phyloP scores from a whole-genome alignment of 2,888 invertebrate species.

The Drosophila meridiana region DNA sequence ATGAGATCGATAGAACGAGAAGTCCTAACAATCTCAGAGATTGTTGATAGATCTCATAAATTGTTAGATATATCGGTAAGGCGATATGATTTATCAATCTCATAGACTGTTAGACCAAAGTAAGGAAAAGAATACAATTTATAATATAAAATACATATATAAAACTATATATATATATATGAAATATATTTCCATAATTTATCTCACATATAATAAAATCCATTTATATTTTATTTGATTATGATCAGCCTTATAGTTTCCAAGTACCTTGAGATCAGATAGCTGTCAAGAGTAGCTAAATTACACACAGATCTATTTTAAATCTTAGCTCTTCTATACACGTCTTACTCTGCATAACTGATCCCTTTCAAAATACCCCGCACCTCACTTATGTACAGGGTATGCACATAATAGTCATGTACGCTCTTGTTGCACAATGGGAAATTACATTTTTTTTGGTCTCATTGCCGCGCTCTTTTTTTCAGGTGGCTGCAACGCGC shows the following conservation, averaged over 20 bases:
- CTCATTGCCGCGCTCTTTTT: conserved; percentile 17
- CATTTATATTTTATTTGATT: background rate
- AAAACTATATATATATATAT: background rate
- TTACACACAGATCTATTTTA: background rate
- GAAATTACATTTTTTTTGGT: conserved; percentile 43
- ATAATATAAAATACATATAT: too few species aligned
- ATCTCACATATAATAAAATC: too few species aligned
- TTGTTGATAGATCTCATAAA: too few species aligned
- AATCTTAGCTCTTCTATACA: background rate
- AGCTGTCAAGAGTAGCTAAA: too few species aligned
- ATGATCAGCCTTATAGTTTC: too few species aligned
- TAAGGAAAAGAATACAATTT: too few species aligned
- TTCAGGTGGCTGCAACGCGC: conserved; percentile 24
- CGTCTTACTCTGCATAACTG: background rate
- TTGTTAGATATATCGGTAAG: too few species aligned
- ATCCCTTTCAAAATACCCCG: background rate
- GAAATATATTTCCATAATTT: too few species aligned
- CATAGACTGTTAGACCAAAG: too few species aligned
- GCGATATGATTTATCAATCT: too few species aligned
- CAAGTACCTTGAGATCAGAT: background rate
- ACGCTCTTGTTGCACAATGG: conserved; percentile 44
- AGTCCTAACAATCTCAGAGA: too few species aligned
- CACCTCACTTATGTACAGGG: background rate
- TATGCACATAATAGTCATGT: conserved; percentile 33
- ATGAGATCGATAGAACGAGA: background rate